A percentile compares a stretch with the other conserved stretches of the same genome.
Evolutionary conservation across 2,113 vertebrate species (phyloP).

Genomic region (Cheirogaleus medius): DNA sequence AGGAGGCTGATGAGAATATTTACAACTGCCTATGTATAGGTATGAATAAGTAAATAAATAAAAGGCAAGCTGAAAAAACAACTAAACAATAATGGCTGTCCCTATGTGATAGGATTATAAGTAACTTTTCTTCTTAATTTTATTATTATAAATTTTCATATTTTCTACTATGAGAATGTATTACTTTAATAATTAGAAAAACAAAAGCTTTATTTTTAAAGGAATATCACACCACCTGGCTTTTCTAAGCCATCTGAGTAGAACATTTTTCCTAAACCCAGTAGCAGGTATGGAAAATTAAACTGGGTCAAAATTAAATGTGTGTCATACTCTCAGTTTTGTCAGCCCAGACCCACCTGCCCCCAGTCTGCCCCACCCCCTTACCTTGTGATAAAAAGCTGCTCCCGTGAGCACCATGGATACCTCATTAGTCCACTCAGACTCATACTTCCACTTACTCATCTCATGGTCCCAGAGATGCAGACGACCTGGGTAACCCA

Average conservation of each 20-base stretch:
- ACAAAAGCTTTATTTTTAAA: neutral
- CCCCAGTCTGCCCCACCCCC: neutral
- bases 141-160: neutral
- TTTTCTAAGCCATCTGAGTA: neutral
- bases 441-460: constrained; percentile 99
- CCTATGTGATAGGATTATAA: neutral
- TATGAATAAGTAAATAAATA: neutral
- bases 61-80: neutral
- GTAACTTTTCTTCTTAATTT: neutral
- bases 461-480: constrained; percentile 99
- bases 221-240: neutral
- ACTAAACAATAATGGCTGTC: neutral
- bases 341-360: neutral
- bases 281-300: neutral
- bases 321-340: rapidly evolving
- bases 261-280: neutral
- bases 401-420: constrained; percentile 99
- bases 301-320: neutral
- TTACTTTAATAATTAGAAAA: constrained; percentile 25
- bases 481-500: constrained; percentile 96
- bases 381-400: constrained; percentile 98
- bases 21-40: no score
- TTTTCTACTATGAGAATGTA: neutral
- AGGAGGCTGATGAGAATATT: neutral
- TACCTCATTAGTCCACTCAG: constrained; percentile 99